These are phyloP conservation scores for Theocolax elegans DNA, from an alignment of 1,140 invertebrate genomes.

Conservation along the genomic window DNA sequence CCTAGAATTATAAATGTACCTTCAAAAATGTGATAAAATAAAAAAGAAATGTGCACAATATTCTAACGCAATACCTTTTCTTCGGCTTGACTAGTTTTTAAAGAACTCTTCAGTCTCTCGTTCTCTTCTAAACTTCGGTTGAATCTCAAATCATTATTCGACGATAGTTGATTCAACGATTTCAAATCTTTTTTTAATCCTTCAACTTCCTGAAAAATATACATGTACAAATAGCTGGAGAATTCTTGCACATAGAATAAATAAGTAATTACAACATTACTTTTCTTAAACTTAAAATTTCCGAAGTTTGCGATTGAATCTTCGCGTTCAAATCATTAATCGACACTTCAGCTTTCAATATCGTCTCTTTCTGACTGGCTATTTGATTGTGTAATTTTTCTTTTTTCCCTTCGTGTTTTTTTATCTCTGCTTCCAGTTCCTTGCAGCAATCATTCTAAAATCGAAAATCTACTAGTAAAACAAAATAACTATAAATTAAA, in stretches of 20 bases:
- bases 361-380: conserved; percentile 55
- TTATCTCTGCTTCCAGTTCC: conserved; percentile 61
- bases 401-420: conserved; percentile 58
- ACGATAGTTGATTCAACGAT: conserved; percentile 54
- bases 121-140: conserved; percentile 64
- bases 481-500: background rate
- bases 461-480: background rate
- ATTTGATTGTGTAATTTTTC: conserved; percentile 62
- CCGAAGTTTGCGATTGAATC: conserved; percentile 58
- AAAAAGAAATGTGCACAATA: too few relatives aligned
- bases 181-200: conserved; percentile 65
- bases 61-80: too few relatives aligned
- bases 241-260: too few relatives aligned
- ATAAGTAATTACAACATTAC: conserved; percentile 45
- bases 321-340: conserved; percentile 54
- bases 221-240: background rate
- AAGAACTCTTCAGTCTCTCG: conserved; percentile 22
- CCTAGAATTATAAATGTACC: conserved; percentile 51
- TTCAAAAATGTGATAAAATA: conserved; percentile 12
- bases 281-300: conserved; percentile 65
- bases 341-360: conserved; percentile 60
- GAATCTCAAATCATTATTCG: conserved; percentile 60
- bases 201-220: conserved; percentile 59
- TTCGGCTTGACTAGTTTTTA: conserved; percentile 64
- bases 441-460: conserved; percentile 55